phyloP scores from a whole-genome alignment of 2,113 vertebrate genomes.

The Jacana jacana region DNA sequence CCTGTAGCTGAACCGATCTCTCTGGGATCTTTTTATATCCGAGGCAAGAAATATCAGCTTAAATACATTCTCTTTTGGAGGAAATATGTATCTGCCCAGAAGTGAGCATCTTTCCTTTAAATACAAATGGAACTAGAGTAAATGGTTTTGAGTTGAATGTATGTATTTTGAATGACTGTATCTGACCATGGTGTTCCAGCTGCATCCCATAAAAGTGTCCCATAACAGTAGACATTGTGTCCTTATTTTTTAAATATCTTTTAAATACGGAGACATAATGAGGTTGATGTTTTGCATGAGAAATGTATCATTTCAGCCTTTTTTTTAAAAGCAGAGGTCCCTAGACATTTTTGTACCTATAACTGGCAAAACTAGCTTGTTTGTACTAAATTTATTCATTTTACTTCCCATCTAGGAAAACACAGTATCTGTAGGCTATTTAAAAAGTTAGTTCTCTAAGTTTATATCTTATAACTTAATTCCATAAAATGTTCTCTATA shows the following conservation, averaged over 20 bases:
- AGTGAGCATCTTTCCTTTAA: background rate
- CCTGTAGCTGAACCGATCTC: background rate
- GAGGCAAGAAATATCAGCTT: background rate
- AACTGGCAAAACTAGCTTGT: background rate
- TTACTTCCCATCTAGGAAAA: background rate
- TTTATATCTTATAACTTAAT: background rate
- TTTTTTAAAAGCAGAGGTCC: background rate
- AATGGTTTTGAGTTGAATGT: background rate
- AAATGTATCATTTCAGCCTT: background rate
- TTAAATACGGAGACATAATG: background rate
- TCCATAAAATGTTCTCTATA: background rate
- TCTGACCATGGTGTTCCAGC: background rate
- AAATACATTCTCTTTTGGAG: background rate
- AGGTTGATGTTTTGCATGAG: background rate
- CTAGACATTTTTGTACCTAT: background rate
- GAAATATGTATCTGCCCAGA: background rate
- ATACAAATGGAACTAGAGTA: background rate
- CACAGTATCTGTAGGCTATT: background rate
- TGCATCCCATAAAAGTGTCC: background rate
- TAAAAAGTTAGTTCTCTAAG: background rate
- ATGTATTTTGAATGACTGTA: background rate
- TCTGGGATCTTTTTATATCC: background rate
- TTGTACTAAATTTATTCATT: background rate
- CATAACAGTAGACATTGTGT: background rate
- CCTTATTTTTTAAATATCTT: background rate